Conservation (phyloP, 2,797 vertebrate genomes). For the Ceryle rudis region DNA sequence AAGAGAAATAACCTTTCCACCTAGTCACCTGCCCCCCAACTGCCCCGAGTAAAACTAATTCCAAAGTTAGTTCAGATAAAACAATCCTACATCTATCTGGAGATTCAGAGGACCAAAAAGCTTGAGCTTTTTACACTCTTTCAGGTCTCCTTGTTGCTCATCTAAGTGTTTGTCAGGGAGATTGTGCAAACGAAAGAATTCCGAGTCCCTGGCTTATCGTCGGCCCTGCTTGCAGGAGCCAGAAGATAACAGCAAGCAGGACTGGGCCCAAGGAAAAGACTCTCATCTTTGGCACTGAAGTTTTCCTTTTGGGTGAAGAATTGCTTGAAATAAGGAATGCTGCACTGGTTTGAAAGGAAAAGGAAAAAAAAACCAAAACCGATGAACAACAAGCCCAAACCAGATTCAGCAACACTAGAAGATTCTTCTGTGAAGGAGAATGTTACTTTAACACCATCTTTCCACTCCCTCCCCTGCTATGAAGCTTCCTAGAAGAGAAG, state of each 20-base stretch:
- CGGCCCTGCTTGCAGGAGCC: background rate
- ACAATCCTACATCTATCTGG: background rate
- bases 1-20: slow-evolving; percentile 4
- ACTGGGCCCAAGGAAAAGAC: background rate
- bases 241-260: slow-evolving; percentile 1
- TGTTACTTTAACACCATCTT: background rate
- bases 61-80: background rate
- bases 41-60: background rate
- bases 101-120: background rate
- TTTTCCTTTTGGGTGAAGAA: background rate
- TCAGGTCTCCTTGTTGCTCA: background rate
- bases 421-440: background rate
- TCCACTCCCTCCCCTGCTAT: background rate
- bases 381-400: background rate
- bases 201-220: background rate
- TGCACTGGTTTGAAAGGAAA: background rate
- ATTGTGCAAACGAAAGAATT: slow-evolving; percentile 23
- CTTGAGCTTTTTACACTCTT: slow-evolving; percentile 12
- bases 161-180: slow-evolving; percentile 4
- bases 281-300: background rate
- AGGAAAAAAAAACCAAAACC: background rate
- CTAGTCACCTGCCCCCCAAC: background rate
- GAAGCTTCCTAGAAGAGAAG: background rate
- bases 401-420: background rate
- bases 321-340: background rate